A percentile compares a stretch with the other conserved stretches of the same genome.
Conservation (phyloP, 2,888 invertebrate genomes). For the Sesia apiformis region DNA sequence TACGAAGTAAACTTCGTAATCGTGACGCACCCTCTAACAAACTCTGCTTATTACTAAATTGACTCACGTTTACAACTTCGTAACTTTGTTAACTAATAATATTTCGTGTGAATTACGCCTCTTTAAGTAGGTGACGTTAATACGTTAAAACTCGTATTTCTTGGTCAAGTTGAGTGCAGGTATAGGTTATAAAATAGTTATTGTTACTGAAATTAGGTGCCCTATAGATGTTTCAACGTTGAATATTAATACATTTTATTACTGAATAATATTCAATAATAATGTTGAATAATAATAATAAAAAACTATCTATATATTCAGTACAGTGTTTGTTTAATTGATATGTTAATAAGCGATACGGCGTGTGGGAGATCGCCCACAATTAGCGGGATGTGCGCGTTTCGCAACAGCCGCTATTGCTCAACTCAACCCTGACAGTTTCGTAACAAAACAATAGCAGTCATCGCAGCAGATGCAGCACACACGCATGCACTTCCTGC, state of each 20-base stretch:
- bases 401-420: conserved; percentile 61
- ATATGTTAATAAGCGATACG: conserved; percentile 6
- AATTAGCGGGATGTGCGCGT: conserved; percentile 63
- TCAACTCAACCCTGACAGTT: conserved; percentile 72
- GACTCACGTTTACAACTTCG: conserved; percentile 59
- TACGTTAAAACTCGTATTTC: no score
- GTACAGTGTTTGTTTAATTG: conserved; percentile 5
- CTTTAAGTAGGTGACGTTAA: conserved; percentile 33
- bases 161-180: conserved; percentile 41
- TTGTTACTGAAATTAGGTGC: not conserved
- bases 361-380: conserved; percentile 55
- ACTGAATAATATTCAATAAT: no score
- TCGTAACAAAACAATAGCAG: conserved; percentile 66
- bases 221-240: no score
- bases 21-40: conserved; percentile 36
- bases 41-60: conserved; percentile 44
- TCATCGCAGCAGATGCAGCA: conserved; percentile 61
- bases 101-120: conserved; percentile 43
- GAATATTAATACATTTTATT: no score
- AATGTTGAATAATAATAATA: no score
- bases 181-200: not conserved
- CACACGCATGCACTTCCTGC: conserved; percentile 71
- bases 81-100: conserved; percentile 53
- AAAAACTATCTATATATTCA: not conserved
- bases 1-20: conserved; percentile 22